Base-by-base conservation (phyloP, 1,140 invertebrate species). In the Elysia chlorotica region DNA sequence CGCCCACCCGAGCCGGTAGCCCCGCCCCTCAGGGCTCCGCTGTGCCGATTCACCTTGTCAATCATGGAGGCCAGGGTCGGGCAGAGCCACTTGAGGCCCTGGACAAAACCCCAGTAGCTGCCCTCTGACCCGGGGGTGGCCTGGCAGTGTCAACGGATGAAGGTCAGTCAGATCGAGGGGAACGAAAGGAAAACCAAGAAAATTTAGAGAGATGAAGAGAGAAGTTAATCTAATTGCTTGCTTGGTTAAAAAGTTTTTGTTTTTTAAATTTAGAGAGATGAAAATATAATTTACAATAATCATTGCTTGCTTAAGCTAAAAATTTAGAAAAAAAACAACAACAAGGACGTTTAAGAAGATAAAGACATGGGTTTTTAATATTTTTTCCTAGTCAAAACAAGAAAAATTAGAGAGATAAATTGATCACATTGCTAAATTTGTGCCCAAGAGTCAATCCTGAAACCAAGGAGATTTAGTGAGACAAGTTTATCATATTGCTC, bases 41-140 rank as follows among this genome's bases (percentile, higher is more conserved):
- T 31, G 17, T 6, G 30, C 1, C 25, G 23, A 36, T 17, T 48
- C 1, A 71, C 10, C 17, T 53, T 61, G 28, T 71, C 57, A 10
- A 70, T 37, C 0, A 59, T 30, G n/a, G 67, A 19, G 21, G 67
- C 67, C 3, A 59, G 17, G 35, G n/a, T 70, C 19, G 67, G 67
- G 33, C 67, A 23, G n/a, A 70, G 56, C 54, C 67, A 59, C 56
- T 59, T 70, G 6, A 70, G 56, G 53, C 67, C 67, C 28, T 70
- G 54, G 2, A 63, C 30, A 53, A 71, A 71, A 2, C 23, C 31
- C 69, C 69, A 71, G 59, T 57, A 71, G 25, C 59, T 53, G 19
- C 57, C 37, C 17, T 33, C 37, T 31, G 69, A 48, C 30, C 48
- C 59, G 1, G 57, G 33, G 19, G 25, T 62, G 30, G 57, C 69